Evolutionary conservation across 2,113 vertebrate species (phyloP).

Genomic region (Melanerpes formicivorus): DNA sequence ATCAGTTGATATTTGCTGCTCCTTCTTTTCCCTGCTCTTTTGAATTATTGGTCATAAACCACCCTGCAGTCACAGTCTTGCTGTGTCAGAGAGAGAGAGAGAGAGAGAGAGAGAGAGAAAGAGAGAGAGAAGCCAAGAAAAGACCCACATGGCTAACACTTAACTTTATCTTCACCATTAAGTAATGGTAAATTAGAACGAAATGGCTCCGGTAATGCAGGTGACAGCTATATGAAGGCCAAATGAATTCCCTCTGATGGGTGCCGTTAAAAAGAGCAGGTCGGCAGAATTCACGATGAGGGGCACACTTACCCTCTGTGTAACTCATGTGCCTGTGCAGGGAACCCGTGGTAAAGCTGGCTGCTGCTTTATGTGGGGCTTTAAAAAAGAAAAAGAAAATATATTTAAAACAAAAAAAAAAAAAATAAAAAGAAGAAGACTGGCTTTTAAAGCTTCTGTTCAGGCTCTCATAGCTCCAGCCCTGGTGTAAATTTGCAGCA

Average conservation of each 20-base stretch:
- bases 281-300: slow-evolving; percentile 35
- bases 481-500: slow-evolving; percentile 8
- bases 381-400: background rate
- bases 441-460: slow-evolving; percentile 21
- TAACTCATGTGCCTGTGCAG: slow-evolving; percentile 40
- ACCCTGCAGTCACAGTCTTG: slow-evolving; percentile 27
- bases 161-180: slow-evolving; percentile 72
- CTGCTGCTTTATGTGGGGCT: slow-evolving; percentile 2
- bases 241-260: slow-evolving; percentile 68
- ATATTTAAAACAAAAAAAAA: too few relatives aligned
- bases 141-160: slow-evolving; percentile 58
- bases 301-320: background rate
- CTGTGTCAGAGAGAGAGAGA: slow-evolving; percentile 38
- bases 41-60: slow-evolving; percentile 65
- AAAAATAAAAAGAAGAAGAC: background rate
- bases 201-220: slow-evolving; percentile 55
- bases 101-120: slow-evolving; percentile 16
- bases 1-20: slow-evolving; percentile 65
- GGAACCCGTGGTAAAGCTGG: slow-evolving; percentile 30
- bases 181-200: slow-evolving; percentile 71
- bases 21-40: slow-evolving; percentile 43
- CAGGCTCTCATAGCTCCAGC: background rate
- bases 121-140: slow-evolving; percentile 40
- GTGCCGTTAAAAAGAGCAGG: slow-evolving; percentile 41
- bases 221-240: slow-evolving; percentile 74